Evolutionary conservation across 1,140 invertebrate species (phyloP), one percentile per base, ranked within the genome.

Genomic region (Harpegnathos saltator): DNA sequence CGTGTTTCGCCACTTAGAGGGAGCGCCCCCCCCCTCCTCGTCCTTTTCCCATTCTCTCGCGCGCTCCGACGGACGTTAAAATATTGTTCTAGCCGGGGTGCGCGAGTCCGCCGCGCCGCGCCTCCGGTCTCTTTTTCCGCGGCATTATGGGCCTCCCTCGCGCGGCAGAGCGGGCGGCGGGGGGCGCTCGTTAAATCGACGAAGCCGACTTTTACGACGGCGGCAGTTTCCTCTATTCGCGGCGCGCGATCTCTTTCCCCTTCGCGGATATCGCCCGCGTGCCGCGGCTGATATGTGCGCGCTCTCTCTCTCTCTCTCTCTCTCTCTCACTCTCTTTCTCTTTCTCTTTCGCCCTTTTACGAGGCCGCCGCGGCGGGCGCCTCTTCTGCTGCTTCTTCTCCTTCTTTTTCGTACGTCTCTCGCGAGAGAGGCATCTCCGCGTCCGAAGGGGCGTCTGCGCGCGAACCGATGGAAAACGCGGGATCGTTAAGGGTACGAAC

Each of bases 131-230:
- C 54, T 56, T 68, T 74, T 77, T 63, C 15, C 19, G 12, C 38
- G 29, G 50, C 22, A 22, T 62, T 77, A 74, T 50, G 15, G 26
- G 12, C 52, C 33, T 68, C 59, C 58, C 22, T 68, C 68, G 61
- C 68, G 61, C 48, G 50, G 59, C 0, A 11, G 38, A 9, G 38
- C 0, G 38, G 38, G 7, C 4, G 38, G 38, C 26, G 33, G 65
- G 29, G 65, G 59, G 44, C 58, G 86, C 80, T 91, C 89, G 90
- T 91, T 91, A 91, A 91, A 87, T 86, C 83, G 85, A 84, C 84
- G 65, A 75, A 87, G 84, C 68, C 59, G 86, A 90, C 88, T 91
- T 90, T 91, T 87, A 91, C 86, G 88, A 82, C 73, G 22, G 50
- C 68, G 29, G 77, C 52, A 19, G 48, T 81, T 81, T 82, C 85